Conservation (phyloP, 2,888 invertebrate species). For the Xylota segnis region DNA sequence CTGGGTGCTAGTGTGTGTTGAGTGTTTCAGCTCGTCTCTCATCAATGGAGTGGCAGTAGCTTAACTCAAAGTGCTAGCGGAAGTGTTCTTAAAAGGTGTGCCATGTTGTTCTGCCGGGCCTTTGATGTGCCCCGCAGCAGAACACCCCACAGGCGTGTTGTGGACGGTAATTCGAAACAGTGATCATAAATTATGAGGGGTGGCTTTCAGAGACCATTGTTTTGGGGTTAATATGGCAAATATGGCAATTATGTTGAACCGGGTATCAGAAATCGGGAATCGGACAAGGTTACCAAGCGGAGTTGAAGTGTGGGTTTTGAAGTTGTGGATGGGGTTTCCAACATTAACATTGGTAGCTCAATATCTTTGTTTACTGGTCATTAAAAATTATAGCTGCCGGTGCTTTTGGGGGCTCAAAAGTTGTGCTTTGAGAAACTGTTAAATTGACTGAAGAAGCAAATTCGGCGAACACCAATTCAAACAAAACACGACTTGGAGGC, state of each 20-base stretch:
- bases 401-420: too few species aligned
- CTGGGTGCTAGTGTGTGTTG: constrained; percentile 9
- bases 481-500: too few species aligned
- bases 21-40: constrained; percentile 43
- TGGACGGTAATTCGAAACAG: constrained; percentile 64
- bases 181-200: constrained; percentile 64
- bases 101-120: constrained; percentile 39
- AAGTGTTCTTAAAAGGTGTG: constrained; percentile 67
- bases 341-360: too few species aligned
- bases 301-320: neutral
- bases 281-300: neutral
- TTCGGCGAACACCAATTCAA: too few species aligned
- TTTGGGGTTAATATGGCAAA: constrained; percentile 2
- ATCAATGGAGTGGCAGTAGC: constrained; percentile 35
- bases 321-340: too few species aligned
- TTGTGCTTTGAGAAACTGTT: too few species aligned
- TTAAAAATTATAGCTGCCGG: too few species aligned
- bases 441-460: too few species aligned
- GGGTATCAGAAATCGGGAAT: constrained; percentile 1
- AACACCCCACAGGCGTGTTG: constrained; percentile 14
- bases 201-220: constrained; percentile 13
- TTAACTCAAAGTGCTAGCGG: constrained; percentile 59
- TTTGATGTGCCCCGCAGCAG: constrained; percentile 60
- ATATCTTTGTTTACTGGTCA: too few species aligned
- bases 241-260: constrained; percentile 14